Evolutionary conservation across 2,797 vertebrate species (phyloP).

Genomic region (Protosalanx chinensis): DNA sequence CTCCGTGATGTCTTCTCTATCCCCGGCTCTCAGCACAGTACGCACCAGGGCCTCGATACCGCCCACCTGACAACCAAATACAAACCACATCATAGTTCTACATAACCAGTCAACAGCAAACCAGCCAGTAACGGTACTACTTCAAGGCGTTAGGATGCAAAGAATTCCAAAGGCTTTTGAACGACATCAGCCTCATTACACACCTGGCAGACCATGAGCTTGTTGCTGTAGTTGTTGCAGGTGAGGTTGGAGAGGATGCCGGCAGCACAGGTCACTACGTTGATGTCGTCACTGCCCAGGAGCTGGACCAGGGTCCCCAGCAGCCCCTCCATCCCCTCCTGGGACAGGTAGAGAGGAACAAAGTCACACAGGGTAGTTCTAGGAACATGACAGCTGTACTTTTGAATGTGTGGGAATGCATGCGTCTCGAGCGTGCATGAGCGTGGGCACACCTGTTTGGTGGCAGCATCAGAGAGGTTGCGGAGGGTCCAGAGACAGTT

Average conservation of each 20-base stretch:
- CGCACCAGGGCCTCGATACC: constrained; percentile 97
- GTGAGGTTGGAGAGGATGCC: constrained; percentile 98
- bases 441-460: constrained; percentile 84
- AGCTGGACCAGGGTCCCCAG: constrained; percentile 96
- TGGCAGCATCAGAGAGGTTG: constrained; percentile 97
- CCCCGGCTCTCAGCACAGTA: constrained; percentile 92
- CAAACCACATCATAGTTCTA: neutral
- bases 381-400: neutral
- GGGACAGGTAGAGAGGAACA: neutral
- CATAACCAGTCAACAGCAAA: neutral
- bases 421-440: no score
- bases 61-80: constrained; percentile 66
- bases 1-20: constrained; percentile 97
- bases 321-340: constrained; percentile 99
- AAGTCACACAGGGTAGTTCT: neutral
- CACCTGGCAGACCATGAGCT: constrained; percentile 99
- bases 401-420: neutral
- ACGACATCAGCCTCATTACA: constrained; percentile 37
- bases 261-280: constrained; percentile 97
- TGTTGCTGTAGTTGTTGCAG: constrained; percentile 99
- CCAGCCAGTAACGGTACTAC: neutral
- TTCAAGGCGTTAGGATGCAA: neutral
- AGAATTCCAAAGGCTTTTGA: no score
- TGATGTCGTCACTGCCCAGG: constrained; percentile 96
- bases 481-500: constrained; percentile 99